Base-by-base conservation (phyloP, 2,888 invertebrate species). In the Lithophane semibrunnea region DNA sequence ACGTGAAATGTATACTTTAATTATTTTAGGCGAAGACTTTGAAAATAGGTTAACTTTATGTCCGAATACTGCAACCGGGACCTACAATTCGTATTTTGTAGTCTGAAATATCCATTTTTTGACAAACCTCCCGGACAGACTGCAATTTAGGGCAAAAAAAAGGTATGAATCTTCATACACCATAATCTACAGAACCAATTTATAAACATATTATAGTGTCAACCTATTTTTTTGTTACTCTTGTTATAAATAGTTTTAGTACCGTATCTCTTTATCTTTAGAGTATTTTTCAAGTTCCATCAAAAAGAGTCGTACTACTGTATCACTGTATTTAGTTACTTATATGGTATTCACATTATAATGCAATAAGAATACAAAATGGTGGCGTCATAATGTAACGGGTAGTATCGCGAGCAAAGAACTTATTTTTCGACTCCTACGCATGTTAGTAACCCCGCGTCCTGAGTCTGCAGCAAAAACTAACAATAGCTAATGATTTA, bases 371-470 rank as follows among this genome's bases (percentile, higher is more conserved):
- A 75, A 78, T 78, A 69, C 49, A 72, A 73, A 77, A 73, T 68
- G 61, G 61, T 85, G 76, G 78, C 87, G 86, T 87, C 87, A 87
- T 73, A 79, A 52, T 61, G 58, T 87, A 87, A 87, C 86, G 87
- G 86, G 68, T 61, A 80, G 65, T 75, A 69, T 64, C 56, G 71
- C 83, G 83, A 71, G 79, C 86, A 83, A 80, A 81, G 75, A 79
- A 79, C 84, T 79, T 75, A 75, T 72, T 77, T 84, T 73, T 75
- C 86, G n/a, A 67, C 81, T 61, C 87, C 87, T 78, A 87, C 87
- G 77, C 85, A 85, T 65, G 87, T 86, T 85, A 87, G 61, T 87
- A 81, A 87, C 87, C 87, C 68, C 76, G 52, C n/a, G 44, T 86
- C 66, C 71, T 65, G 75, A 79, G 42, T 37, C 66, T 61, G 73